Conservation (phyloP, 2,797 vertebrate species). For the Tapirus indicus region DNA sequence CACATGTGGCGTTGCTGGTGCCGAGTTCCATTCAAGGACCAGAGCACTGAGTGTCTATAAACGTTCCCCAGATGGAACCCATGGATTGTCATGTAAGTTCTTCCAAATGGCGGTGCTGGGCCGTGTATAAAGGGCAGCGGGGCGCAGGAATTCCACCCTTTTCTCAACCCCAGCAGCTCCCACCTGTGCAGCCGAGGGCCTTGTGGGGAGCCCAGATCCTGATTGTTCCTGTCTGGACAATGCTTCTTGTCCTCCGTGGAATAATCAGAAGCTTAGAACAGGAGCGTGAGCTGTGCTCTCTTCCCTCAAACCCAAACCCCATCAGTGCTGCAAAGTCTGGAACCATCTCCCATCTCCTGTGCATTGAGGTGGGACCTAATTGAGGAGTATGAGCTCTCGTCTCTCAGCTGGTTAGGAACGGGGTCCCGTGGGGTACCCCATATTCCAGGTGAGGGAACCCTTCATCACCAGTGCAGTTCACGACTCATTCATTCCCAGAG, state of each 20-base stretch:
- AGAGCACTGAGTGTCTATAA: background rate
- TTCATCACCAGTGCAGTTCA: fast-evolving
- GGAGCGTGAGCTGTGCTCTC: fast-evolving
- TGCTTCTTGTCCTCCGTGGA: fast-evolving
- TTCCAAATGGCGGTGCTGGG: fast-evolving
- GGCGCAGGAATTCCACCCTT: fast-evolving
- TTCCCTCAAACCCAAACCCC: background rate
- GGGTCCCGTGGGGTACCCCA: background rate
- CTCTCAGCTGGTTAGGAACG: fast-evolving
- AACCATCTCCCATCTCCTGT: background rate
- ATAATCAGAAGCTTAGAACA: fast-evolving
- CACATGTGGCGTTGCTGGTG: fast-evolving
- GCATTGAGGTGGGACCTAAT: fast-evolving
- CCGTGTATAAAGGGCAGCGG: fast-evolving
- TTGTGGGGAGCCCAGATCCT: fast-evolving
- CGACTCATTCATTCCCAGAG: fast-evolving
- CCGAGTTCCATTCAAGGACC: background rate
- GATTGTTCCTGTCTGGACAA: background rate
- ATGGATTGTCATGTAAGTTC: fast-evolving
- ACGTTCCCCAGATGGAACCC: background rate
- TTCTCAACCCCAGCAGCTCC: too few relatives aligned
- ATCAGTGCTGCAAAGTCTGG: background rate
- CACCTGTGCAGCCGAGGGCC: fast-evolving
- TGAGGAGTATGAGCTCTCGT: fast-evolving
- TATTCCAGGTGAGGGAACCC: background rate